Evolutionary conservation across 2,888 invertebrate species (phyloP), one percentile per base, ranked within the genome.

Genomic region (Dicyrtomina minuta): DNA sequence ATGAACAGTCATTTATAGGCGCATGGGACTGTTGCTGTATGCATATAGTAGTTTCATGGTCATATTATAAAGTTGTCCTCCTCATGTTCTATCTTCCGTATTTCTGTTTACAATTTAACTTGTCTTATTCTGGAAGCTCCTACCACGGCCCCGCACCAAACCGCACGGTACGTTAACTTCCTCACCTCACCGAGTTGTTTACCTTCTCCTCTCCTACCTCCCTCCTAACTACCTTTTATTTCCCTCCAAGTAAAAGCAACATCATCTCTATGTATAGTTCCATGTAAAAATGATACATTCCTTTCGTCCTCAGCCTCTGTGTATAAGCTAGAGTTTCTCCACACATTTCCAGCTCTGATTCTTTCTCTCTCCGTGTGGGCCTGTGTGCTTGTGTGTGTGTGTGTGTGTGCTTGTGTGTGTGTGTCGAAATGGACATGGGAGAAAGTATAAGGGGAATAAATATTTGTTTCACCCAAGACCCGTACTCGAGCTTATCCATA

Each of bases 131-230:
- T n/a, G 33, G 8, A 8, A 33, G 33, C 33, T 33, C 33, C 33
- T 5, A 33, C 33, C 33, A 33, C 33, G 4, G 33, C 33, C 3
- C 33, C 33, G 8, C 33, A 33, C 33, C 33, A 8, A 3, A 33
- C 33, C 33, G 33, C 41, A 58, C 58, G 58, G 17, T 41, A 58
- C 58, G 58, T 58, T 58, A 58, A 58, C 58, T 58, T 39, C 17
- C 58, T 22, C 58, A 33, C 58, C 58, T 22, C 22, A 33, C 33
- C 33, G 33, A 33, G 33, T 33, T 5, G 33, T 33, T 33, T 33
- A 33, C 51, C 8, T 20, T 58, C 27, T 8, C 46, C 46, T 51
- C 51, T 51, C 22, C 39, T 58, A 15, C 55, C 20, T 20, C 15
- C 3, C 22, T 2, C 49, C 8, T 22, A 2, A 49, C 22, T 53